Conservation (phyloP, 2,797 vertebrate genomes). For the Dromococcyx pavoninus region DNA sequence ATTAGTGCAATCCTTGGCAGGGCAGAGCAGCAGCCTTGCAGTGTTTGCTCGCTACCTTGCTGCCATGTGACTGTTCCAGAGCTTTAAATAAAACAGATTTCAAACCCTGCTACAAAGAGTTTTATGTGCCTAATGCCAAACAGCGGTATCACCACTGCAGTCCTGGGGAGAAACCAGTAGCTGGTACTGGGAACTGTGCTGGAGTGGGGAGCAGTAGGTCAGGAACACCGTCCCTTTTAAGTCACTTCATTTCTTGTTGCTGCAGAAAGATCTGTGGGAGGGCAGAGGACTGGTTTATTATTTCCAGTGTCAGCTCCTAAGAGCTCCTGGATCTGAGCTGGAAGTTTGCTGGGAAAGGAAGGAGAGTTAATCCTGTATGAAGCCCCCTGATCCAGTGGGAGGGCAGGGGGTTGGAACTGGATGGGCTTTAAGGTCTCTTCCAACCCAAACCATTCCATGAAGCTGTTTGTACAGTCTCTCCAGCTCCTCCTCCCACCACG, state of each 20-base stretch:
- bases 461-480: not conserved
- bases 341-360: not conserved
- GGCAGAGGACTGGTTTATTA: not conserved
- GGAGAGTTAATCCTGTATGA: not conserved
- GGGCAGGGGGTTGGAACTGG: too few species aligned
- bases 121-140: not conserved
- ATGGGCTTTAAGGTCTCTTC: too few species aligned
- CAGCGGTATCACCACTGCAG: not conserved
- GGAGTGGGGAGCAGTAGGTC: not conserved
- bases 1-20: constrained; percentile 9
- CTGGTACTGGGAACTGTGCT: not conserved
- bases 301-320: not conserved
- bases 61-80: not conserved
- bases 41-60: not conserved
- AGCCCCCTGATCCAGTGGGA: too few species aligned
- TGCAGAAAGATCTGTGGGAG: not conserved
- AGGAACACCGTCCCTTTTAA: not conserved
- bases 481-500: not conserved
- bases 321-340: not conserved
- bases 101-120: not conserved
- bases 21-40: not conserved
- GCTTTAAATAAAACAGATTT: constrained; percentile 46
- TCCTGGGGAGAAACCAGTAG: not conserved
- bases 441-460: accelerated
- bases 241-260: not conserved